Base-by-base conservation (phyloP, 2,888 invertebrate genomes). In the Dynastes hyllus region DNA sequence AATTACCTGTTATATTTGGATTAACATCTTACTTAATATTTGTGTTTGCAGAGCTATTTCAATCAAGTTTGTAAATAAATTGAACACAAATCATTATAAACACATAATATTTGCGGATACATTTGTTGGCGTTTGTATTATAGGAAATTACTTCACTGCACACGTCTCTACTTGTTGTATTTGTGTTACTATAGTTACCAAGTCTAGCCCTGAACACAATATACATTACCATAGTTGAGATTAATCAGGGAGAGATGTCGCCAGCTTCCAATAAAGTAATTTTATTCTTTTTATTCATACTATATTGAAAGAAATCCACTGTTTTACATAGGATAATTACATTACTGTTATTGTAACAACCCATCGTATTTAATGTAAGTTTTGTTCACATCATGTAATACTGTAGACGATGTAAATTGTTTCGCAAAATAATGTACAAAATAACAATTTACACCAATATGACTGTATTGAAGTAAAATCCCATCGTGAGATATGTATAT, bases 41-140 rank as follows among this genome's bases (percentile, higher is more conserved):
- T 69, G 45, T 22, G 9, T 11, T 8, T 2, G 45, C 16, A 16
- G 8, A 3, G 8, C 27, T 50, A 69, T 50, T 9, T 45, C 50
- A 51, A 51, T 69, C 50, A 69, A 69, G 67, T 51, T 50, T 69
- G 45, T 45, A 27, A 27, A 50, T 69, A 69, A 1, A 50, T n/a
- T 11, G 6, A 13, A 9, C 45, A n/a, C 11, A 51, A 69, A 0
- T 51, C 50, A 69, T 69, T 11, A 27, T 69, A 51, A 69, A 51
- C 2, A n/a, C n/a, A 27, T 27, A 32, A n/a, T 45, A 22, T 1
- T 22, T 29, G 27, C 2, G 2, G 45, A 69, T 50, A 69, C 67
- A 69, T 69, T 69, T 69, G 67, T 69, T 69, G 67, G 45, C 51
- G 37, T 69, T 53, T 53, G 11, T n/a, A 53, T n/a, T 9, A 8